These are phyloP conservation scores for Isoperla grammatica DNA, from an alignment of 2,888 invertebrate species.

Conservation along the genomic window DNA sequence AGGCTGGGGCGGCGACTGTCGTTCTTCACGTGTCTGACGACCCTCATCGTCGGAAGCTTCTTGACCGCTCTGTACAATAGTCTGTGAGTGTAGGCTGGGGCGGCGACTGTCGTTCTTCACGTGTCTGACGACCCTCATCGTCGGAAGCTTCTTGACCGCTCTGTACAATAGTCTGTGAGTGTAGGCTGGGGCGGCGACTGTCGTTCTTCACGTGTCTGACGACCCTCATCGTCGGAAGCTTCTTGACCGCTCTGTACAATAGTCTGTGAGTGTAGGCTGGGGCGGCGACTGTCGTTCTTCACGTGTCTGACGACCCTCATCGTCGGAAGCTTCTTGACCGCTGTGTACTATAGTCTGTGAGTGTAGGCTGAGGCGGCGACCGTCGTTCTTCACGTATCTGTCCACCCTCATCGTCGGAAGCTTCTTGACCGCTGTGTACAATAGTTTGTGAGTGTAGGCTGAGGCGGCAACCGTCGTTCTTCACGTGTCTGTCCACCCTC, in stretches of 20 bases:
- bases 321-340: slow-evolving; percentile 71
- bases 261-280: too few relatives aligned
- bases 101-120: slow-evolving; percentile 79
- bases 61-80: too few relatives aligned
- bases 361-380: slow-evolving; percentile 69
- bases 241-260: slow-evolving; percentile 75
- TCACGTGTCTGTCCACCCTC: slow-evolving; percentile 75
- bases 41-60: slow-evolving; percentile 72
- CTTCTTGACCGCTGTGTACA: slow-evolving; percentile 70
- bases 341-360: slow-evolving; percentile 54
- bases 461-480: too few relatives aligned
- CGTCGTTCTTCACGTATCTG: slow-evolving; percentile 80
- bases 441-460: slow-evolving; percentile 79
- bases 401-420: slow-evolving; percentile 76
- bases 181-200: slow-evolving; percentile 76
- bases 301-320: slow-evolving; percentile 76
- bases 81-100: too few relatives aligned
- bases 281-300: slow-evolving; percentile 80
- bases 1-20: slow-evolving; percentile 79
- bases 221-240: slow-evolving; percentile 71
- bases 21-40: slow-evolving; percentile 78
- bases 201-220: slow-evolving; percentile 82
- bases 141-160: slow-evolving; percentile 75
- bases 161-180: too few relatives aligned
- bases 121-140: slow-evolving; percentile 73